Evolutionary conservation across 2,797 vertebrate genomes (phyloP), one percentile per base, ranked within the genome.

Genomic region (Acipenser transmontanus): DNA sequence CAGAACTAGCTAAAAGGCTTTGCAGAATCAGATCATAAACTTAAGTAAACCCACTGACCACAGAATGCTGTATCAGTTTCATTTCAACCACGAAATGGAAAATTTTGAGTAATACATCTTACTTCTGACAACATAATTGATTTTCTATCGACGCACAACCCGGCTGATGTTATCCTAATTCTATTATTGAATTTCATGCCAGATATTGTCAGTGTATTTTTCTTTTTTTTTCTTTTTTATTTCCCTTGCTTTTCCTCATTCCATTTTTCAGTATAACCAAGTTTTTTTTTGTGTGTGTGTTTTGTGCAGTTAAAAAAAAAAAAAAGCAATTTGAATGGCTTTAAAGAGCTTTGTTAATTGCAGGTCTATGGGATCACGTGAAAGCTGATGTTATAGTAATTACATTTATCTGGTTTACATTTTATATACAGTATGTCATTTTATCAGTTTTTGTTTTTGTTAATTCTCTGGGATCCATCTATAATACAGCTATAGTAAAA

Each of bases 71-170:
- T 10, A 68, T 69, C 47, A 67, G 50, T 64, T 11, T 69, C 68
- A 65, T 62, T 14, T 59, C 6, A 52, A 14, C n/a, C 7, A 63
- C 54, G 6, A 61, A 7, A 68, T 47, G 63, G 20, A 78, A 72
- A 66, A 67, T 65, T 7, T 65, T 66, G 61, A 6, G 12, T 64
- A 52, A 64, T 70, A 49, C 68, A 64, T 74, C 69, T 76, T 70
- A 71, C 68, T 68, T 76, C 69, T 68, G 71, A 64, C 64, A 73
- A 60, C 63, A 49, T 70, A 75, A 71, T 78, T 75, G 65, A 68
- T 78, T 75, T 78, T 77, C 67, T 70, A 78, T 82, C 57, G 74
- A 80, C 75, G 76, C 72, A 72, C 69, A 73, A 17, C 65, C 71
- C 72, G 73, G 66, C 69, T 72, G 72, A 68, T 68, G 65, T 74